Evolutionary conservation across 2,888 invertebrate species (phyloP), one percentile per base, ranked within the genome.

Genomic region (Masnerella sp.): DNA sequence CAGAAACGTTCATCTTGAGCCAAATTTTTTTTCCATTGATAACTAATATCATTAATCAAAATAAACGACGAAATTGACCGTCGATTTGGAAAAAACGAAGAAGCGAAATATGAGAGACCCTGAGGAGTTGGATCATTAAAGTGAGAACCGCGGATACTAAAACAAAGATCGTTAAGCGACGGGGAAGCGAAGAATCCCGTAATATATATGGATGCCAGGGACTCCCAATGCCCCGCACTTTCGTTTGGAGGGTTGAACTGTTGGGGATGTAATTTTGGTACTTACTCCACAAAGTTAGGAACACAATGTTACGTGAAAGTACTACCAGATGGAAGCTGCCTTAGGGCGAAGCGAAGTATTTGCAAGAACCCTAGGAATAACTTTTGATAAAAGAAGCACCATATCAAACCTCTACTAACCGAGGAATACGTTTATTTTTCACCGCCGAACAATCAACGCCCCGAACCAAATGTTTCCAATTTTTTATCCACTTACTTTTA

Each of bases 261-360:
- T 77, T 65, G 78, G 79, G 80, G 82, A 81, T 81, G 82, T 83
- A 83, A 83, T 83, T 83, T 82, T 81, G 80, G 81, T 83, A 81
- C 81, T 83, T 82, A 82, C 81, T 79, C 80, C 76, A 72, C 78
- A 69, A 83, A 83, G 80, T 82, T 83, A 79, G 80, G 75, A 82
- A 82, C 81, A 83, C 83, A 82, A 83, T 82, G 82, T 82, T 82
- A 83, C 83, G 83, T 82, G 83, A 81, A 82, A 81, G 81, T 80
- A 83, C 80, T 83, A 79, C 82, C 81, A 81, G 62, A 61, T 62
- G 51, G 51, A 62, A 62, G 51, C 51, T 62, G 62, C 62, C 51
- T 51, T 32, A 51, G 51, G 51, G 51, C 51, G 34, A 42, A 45
- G 43, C 61, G 65, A 80, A 78, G 78, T 80, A 79, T 80, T 81